A percentile compares a stretch with the other conserved stretches of the same genome.
phyloP scores from a whole-genome alignment of 2,113 vertebrate genomes.

The Stictonetta naevosa region DNA sequence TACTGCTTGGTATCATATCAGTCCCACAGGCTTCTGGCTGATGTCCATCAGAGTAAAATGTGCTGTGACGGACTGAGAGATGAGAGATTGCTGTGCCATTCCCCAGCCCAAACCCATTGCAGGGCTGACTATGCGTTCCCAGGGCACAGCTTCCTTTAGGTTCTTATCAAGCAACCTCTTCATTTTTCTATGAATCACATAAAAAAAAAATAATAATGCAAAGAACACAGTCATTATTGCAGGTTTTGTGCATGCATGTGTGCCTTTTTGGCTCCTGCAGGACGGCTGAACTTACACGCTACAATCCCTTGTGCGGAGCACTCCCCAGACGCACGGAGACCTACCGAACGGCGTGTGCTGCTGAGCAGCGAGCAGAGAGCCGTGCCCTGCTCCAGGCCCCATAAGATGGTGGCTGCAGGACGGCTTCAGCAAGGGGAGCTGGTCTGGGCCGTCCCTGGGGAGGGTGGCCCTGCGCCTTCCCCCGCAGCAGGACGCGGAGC shows the following conservation, averaged over 20 bases:
- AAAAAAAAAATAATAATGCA: background rate
- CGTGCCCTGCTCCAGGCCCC: background rate
- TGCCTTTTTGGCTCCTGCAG: background rate
- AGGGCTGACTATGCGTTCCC: background rate
- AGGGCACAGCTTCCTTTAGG: background rate
- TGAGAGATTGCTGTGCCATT: rapidly evolving
- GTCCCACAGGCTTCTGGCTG: background rate
- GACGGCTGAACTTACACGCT: background rate
- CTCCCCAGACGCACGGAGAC: background rate
- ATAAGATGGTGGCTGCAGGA: background rate
- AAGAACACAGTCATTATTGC: background rate
- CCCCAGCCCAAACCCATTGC: background rate
- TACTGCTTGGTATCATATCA: background rate
- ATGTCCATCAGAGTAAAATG: background rate
- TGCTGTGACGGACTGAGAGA: background rate
- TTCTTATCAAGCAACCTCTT: background rate
- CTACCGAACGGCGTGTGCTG: background rate
- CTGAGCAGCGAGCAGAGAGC: background rate
- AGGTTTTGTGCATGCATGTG: background rate
- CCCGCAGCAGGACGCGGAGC: background rate
- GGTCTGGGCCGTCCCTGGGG: background rate
- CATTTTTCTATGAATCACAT: background rate
- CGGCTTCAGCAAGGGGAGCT: background rate
- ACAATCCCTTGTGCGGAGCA: background rate
- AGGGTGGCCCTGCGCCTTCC: background rate